Conservation (phyloP, 2,797 vertebrate species). For the Spinus olivaceus region DNA sequence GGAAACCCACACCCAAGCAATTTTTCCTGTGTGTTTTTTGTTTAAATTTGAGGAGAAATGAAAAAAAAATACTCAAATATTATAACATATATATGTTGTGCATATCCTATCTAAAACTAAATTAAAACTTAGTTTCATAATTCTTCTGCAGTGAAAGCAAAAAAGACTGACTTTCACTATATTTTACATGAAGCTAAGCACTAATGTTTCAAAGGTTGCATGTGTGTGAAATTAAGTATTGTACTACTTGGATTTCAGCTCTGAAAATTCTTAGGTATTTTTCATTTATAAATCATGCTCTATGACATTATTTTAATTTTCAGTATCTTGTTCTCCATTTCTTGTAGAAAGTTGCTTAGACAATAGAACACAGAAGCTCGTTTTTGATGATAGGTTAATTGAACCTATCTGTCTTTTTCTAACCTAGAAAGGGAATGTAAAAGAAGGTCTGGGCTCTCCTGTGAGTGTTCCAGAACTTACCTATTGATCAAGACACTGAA, state of each 20-base stretch:
- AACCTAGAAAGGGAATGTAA: neutral
- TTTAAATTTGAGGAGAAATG: neutral
- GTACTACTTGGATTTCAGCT: neutral
- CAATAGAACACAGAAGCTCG: neutral
- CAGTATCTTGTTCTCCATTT: neutral
- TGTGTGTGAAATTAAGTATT: neutral
- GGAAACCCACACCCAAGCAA: neutral
- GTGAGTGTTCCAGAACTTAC: neutral
- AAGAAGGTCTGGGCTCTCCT: neutral
- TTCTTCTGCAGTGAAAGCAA: neutral
- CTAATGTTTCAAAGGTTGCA: neutral
- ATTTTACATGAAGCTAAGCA: neutral
- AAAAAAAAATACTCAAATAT: neutral
- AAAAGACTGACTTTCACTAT: neutral
- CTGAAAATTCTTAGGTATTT: neutral
- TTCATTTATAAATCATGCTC: neutral
- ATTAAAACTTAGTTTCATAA: neutral
- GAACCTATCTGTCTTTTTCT: neutral
- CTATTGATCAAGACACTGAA: neutral
- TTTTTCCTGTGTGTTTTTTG: neutral
- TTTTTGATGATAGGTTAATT: neutral
- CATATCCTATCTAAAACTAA: neutral
- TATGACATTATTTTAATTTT: neutral
- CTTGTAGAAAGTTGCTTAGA: neutral
- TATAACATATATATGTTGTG: neutral